phyloP scores from a whole-genome alignment of 2,797 vertebrate genomes.

The Enteromius radiatus region DNA sequence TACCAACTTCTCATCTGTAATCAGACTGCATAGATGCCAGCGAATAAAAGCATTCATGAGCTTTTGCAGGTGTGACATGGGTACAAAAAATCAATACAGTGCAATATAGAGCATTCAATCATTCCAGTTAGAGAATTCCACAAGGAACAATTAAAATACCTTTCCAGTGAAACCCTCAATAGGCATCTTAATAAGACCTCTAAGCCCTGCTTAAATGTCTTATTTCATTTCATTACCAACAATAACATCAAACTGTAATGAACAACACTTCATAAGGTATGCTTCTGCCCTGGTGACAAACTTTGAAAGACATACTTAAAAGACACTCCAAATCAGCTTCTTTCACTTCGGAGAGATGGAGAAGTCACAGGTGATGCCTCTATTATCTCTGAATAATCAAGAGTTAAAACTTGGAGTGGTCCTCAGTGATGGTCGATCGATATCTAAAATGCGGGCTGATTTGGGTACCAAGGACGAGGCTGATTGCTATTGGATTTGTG shows the following conservation, averaged over 20 bases:
- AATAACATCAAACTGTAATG: not conserved
- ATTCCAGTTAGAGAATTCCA: conserved; percentile 12
- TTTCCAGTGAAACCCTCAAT: conserved; percentile 2
- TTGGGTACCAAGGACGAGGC: conserved; percentile 76
- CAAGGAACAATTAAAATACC: conserved; percentile 24
- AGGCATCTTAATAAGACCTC: not conserved
- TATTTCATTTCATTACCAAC: conserved; percentile 4
- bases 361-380: conserved; percentile 36
- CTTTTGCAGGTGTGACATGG: not conserved
- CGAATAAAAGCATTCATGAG: conserved; percentile 3
- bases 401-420: conserved; percentile 70
- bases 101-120: conserved; percentile 8
- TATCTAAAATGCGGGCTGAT: conserved; percentile 72
- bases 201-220: conserved; percentile 15
- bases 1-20: conserved; percentile 32
- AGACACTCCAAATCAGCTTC: not conserved
- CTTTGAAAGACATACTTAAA: conserved; percentile 18
- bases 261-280: not conserved
- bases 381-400: conserved; percentile 65
- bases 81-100: conserved; percentile 29
- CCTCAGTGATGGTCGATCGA: conserved; percentile 71
- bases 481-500: conserved; percentile 82
- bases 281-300: not conserved
- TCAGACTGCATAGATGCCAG: conserved; percentile 42
- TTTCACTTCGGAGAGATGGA: conserved; percentile 18